Conservation (phyloP, 2,888 invertebrate genomes). For the Agonopterix subpropinquella region DNA sequence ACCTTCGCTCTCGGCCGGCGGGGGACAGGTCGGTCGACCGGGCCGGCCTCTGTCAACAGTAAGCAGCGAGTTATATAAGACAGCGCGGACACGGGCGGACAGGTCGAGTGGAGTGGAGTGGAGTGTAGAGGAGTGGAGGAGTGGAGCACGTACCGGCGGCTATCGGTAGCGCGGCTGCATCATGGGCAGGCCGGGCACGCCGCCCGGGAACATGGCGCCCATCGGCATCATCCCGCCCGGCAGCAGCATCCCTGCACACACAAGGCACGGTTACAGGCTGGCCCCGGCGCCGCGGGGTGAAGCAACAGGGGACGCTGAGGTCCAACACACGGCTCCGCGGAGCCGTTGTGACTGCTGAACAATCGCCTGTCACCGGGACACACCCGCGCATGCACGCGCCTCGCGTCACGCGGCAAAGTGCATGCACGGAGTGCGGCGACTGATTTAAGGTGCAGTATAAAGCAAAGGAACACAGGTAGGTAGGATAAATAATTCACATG, state of each 20-base stretch:
- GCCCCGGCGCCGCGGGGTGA: slow-evolving; percentile 7
- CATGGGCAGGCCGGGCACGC: slow-evolving; percentile 70
- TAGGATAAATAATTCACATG: slow-evolving; percentile 68
- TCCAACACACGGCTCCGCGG: slow-evolving; percentile 56
- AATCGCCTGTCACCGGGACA: slow-evolving; percentile 51
- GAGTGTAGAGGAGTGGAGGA: slow-evolving; percentile 22
- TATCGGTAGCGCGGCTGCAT: slow-evolving; percentile 94
- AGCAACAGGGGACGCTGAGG: slow-evolving; percentile 38
- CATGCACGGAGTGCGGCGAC: slow-evolving; percentile 28
- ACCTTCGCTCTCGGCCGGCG: slow-evolving; percentile 29
- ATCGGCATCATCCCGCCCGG: slow-evolving; percentile 72
- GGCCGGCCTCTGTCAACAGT: slow-evolving; percentile 20
- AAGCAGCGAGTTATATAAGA: slow-evolving; percentile 8
- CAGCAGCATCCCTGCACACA: slow-evolving; percentile 67
- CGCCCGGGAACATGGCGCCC: slow-evolving; percentile 70
- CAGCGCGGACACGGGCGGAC: background rate
- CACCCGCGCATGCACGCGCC: slow-evolving; percentile 7
- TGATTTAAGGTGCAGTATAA: slow-evolving; percentile 44
- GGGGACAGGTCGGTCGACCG: slow-evolving; percentile 4
- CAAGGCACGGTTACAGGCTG: slow-evolving; percentile 7
- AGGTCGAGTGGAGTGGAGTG: slow-evolving; percentile 13
- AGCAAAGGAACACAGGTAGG: slow-evolving; percentile 66
- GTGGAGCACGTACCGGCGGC: slow-evolving; percentile 39
- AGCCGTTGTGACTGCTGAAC: slow-evolving; percentile 56
- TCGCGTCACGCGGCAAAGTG: slow-evolving; percentile 12